These are phyloP conservation scores for Drosophila pallidifrons DNA, from an alignment of 1,140 invertebrate species.

Conservation along the genomic window DNA sequence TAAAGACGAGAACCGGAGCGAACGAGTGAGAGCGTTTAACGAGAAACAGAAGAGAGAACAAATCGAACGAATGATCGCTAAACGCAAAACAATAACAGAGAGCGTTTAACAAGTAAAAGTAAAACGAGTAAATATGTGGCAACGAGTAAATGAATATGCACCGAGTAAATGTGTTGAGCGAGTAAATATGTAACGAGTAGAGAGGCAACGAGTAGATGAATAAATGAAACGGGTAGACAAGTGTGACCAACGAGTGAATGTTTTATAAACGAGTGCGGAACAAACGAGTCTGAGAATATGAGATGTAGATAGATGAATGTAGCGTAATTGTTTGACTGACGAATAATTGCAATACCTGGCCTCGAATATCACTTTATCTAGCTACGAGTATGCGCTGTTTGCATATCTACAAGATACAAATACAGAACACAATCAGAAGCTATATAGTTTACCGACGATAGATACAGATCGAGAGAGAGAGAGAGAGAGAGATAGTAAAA, in stretches of 20 bases:
- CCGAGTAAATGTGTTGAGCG: neutral
- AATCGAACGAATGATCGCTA: neutral
- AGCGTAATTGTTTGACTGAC: slow-evolving; percentile 7
- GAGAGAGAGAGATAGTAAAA: neutral
- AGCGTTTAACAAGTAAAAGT: neutral
- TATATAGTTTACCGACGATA: slow-evolving; percentile 34
- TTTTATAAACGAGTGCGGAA: neutral
- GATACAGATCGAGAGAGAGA: neutral
- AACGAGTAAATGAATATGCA: neutral
- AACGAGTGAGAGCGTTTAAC: slow-evolving; percentile 1
- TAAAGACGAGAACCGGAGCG: neutral
- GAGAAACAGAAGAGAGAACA: neutral
- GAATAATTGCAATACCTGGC: slow-evolving; percentile 39
- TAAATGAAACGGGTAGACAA: neutral
- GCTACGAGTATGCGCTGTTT: slow-evolving; percentile 50
- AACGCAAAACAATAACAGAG: slow-evolving; percentile 1
- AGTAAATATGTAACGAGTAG: slow-evolving; percentile 9
- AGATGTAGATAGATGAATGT: neutral
- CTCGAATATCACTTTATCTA: slow-evolving; percentile 39
- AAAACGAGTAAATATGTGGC: neutral
- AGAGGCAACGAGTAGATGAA: too few relatives aligned
- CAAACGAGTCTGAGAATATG: neutral
- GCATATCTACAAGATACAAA: slow-evolving; percentile 59
- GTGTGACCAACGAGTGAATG: slow-evolving; percentile 7
- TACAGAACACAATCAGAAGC: slow-evolving; percentile 42